phyloP scores from a whole-genome alignment of 2,888 invertebrate species.

The Cantharis rufa region DNA sequence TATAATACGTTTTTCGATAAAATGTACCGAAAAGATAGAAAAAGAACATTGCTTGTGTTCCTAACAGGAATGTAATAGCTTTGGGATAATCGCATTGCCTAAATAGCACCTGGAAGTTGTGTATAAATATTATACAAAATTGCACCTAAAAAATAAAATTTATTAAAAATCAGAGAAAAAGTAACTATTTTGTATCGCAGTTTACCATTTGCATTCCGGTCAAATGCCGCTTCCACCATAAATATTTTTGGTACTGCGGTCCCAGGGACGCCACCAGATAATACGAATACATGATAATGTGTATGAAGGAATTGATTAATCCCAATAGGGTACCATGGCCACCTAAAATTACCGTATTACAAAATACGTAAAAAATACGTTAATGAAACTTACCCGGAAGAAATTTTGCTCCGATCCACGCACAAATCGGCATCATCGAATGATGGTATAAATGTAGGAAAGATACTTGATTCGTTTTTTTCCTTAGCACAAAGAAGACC shows the following conservation, averaged over 20 bases:
- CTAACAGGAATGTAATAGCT: constrained; percentile 65
- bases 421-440: constrained; percentile 61
- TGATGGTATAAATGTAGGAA: constrained; percentile 73
- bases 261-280: constrained; percentile 89
- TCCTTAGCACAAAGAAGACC: constrained; percentile 69
- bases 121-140: constrained; percentile 75
- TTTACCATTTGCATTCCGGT: constrained; percentile 88
- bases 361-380: background rate
- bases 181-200: constrained; percentile 24
- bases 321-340: constrained; percentile 82
- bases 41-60: constrained; percentile 71
- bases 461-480: constrained; percentile 70
- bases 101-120: constrained; percentile 67
- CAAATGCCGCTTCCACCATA: constrained; percentile 94
- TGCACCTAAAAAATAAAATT: constrained; percentile 64
- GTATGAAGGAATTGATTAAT: constrained; percentile 90
- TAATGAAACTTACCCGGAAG: constrained; percentile 58
- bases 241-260: constrained; percentile 82
- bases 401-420: constrained; percentile 61
- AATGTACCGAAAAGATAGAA: constrained; percentile 79
- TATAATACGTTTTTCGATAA: constrained; percentile 68
- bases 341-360: constrained; percentile 55
- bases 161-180: background rate
- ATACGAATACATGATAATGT: constrained; percentile 93
- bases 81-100: constrained; percentile 74